Percentiles rank a stretch among this genome's conserved stretches.
Conservation (phyloP, 2,797 vertebrate species). For the Crotalus adamanteus region DNA sequence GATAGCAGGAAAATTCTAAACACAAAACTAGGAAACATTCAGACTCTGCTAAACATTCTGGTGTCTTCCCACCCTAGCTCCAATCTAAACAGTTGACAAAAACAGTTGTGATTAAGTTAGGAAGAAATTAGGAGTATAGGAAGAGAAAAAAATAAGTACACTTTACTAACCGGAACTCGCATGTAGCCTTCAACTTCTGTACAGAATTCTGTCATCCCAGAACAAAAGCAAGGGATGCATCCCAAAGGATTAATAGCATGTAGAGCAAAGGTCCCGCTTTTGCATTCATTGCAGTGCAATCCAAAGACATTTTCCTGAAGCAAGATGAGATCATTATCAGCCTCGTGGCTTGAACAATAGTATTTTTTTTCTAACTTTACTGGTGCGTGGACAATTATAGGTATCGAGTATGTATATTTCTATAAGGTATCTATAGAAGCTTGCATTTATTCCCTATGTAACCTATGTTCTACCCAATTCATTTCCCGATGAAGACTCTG, state of each 20-base stretch:
- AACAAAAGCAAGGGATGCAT: conserved; percentile 89
- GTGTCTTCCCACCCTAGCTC: not conserved
- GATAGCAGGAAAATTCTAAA: not conserved
- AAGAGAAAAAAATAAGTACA: rapidly evolving
- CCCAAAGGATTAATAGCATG: conserved; percentile 69
- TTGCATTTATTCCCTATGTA: not conserved
- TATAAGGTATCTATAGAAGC: not conserved
- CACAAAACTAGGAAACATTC: not conserved
- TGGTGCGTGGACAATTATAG: not conserved
- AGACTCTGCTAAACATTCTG: not conserved
- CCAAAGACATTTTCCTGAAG: conserved; percentile 84
- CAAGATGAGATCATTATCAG: not conserved
- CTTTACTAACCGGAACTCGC: conserved; percentile 77
- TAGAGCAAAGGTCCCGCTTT: conserved; percentile 80
- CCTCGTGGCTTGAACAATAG: not conserved
- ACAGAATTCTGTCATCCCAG: conserved; percentile 79
- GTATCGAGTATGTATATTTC: not conserved
- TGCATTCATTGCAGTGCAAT: conserved; percentile 82
- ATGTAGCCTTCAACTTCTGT: conserved; percentile 80
- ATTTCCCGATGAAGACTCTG: not conserved
- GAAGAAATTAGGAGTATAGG: not conserved
- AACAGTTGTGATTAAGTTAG: not conserved
- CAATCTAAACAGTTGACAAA: not conserved
- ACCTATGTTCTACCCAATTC: not conserved
- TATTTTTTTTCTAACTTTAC: not conserved